These are phyloP conservation scores for Therioaphis trifolii DNA, from an alignment of 2,888 invertebrate genomes.

Conservation along the genomic window DNA sequence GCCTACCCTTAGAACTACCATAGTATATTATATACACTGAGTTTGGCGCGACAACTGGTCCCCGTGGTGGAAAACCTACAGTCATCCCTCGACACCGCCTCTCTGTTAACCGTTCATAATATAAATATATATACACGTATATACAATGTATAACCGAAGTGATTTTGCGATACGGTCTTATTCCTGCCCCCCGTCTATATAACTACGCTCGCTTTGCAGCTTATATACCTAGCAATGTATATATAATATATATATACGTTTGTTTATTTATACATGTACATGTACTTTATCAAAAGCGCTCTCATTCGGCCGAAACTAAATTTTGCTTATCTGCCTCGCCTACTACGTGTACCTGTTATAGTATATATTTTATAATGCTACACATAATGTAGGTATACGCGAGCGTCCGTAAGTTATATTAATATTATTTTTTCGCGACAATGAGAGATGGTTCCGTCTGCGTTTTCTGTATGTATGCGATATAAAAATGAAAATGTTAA, in stretches of 20 bases:
- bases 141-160: neutral
- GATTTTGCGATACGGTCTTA: slow-evolving; percentile 38
- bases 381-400: neutral
- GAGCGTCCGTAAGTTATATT: neutral
- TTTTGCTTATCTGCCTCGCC: slow-evolving; percentile 6
- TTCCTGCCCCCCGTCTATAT: too few relatives aligned
- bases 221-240: neutral
- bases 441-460: too few relatives aligned
- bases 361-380: neutral
- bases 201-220: neutral
- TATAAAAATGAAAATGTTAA: too few relatives aligned
- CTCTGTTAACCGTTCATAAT: neutral
- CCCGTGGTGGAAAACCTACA: slow-evolving; percentile 36
- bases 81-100: neutral
- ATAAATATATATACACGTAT: too few relatives aligned
- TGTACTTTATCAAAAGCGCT: too few relatives aligned
- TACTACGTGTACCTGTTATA: neutral
- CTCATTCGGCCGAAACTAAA: slow-evolving; percentile 12
- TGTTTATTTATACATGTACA: neutral
- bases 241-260: neutral
- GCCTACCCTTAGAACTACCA: neutral
- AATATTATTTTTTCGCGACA: neutral
- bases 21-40: neutral
- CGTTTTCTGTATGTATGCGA: slow-evolving; percentile 30
- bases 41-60: slow-evolving; percentile 60